Evolutionary conservation across 2,113 vertebrate genomes (phyloP).

Genomic region (Gobio gobio): DNA sequence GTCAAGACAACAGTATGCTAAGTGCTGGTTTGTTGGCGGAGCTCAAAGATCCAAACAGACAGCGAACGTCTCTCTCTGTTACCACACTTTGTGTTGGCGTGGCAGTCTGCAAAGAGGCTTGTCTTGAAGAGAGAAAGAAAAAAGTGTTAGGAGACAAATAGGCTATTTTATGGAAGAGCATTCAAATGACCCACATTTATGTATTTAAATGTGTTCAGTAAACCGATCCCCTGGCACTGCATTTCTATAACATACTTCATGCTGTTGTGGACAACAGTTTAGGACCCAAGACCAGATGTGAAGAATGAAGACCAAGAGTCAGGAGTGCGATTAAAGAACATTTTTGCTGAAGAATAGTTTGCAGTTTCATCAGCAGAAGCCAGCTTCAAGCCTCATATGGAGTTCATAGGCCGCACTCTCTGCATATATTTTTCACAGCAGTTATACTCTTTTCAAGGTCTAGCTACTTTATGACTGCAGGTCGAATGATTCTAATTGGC

Average conservation of each 20-base stretch:
- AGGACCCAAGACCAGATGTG: no score
- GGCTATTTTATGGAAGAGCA: not conserved
- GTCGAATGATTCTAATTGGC: no score
- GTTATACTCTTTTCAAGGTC: no score
- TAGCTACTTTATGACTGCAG: no score
- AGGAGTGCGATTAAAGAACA: no score
- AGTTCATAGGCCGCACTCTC: no score
- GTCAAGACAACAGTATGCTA: conserved; percentile 49
- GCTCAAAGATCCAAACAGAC: conserved; percentile 41
- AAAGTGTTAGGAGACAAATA: conserved; percentile 24
- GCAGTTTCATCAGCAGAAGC: no score
- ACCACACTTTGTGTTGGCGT: conserved; percentile 35
- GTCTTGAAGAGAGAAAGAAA: not conserved
- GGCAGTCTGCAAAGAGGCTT: conserved; percentile 18
- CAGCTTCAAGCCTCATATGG: no score
- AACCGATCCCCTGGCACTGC: not conserved
- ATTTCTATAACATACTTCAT: not conserved
- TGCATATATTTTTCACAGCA: no score
- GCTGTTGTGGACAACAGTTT: no score
- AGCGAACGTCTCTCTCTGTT: conserved; percentile 41
- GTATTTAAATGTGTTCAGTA: not conserved
- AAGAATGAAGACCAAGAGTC: no score
- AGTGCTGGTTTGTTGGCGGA: conserved; percentile 38
- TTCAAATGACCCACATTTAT: not conserved
- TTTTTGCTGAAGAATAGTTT: no score